These are phyloP conservation scores for Euclidia mi DNA, from an alignment of 2,888 invertebrate species.

Conservation along the genomic window DNA sequence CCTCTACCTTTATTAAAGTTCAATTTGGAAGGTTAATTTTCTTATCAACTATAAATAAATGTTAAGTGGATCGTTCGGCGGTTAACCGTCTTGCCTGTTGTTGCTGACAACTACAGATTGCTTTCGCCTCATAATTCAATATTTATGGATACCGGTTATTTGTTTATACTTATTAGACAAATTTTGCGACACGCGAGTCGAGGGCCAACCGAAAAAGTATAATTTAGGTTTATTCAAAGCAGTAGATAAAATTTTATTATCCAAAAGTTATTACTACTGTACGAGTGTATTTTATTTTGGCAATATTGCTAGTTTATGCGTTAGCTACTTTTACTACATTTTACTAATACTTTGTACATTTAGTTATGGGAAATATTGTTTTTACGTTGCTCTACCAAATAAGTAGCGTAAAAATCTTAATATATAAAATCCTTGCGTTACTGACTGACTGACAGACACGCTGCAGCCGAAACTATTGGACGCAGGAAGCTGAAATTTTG, in stretches of 20 bases:
- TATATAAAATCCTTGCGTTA: too few relatives aligned
- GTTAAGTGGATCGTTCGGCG: conserved; percentile 30
- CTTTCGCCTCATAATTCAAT: conserved; percentile 37
- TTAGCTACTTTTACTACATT: too few relatives aligned
- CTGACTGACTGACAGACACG: too few relatives aligned
- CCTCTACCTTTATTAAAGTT: conserved; percentile 29
- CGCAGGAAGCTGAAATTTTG: too few relatives aligned
- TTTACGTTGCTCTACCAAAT: too few relatives aligned
- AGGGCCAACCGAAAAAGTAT: not conserved
- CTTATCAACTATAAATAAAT: conserved; percentile 47
- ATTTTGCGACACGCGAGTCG: not conserved
- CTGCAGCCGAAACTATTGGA: too few relatives aligned
- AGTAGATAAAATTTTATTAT: not conserved
- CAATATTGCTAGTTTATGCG: too few relatives aligned
- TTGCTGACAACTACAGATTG: conserved; percentile 30
- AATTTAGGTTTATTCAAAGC: not conserved
- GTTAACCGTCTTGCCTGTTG: conserved; percentile 7
- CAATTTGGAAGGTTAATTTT: conserved; percentile 42
- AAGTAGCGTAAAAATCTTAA: too few relatives aligned
- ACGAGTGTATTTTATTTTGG: too few relatives aligned
- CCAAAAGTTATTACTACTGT: too few relatives aligned
- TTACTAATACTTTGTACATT: too few relatives aligned
- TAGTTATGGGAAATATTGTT: too few relatives aligned
- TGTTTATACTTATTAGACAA: conserved; percentile 3
- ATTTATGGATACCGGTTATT: conserved; percentile 11